These are phyloP conservation scores for Anthoptus insignis DNA, from an alignment of 2,888 invertebrate genomes.

Conservation along the genomic window DNA sequence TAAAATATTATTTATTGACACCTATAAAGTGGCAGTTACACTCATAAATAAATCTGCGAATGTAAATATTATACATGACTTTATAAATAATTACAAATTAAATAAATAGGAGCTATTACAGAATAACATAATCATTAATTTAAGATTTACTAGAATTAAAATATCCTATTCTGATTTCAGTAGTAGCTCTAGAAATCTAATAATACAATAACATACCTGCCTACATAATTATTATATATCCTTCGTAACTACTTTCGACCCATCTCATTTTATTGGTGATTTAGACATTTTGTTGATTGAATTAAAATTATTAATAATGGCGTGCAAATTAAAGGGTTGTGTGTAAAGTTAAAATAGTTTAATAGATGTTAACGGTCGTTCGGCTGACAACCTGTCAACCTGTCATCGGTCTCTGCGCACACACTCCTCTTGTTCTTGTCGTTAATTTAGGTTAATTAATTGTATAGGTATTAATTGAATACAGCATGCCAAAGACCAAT, in stretches of 20 bases:
- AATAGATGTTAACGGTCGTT: constrained; percentile 80
- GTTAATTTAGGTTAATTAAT: constrained; percentile 56
- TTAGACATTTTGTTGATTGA: constrained; percentile 67
- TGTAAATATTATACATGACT: constrained; percentile 83
- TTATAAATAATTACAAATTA: constrained; percentile 81
- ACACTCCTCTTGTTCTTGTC: constrained; percentile 58
- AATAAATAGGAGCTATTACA: constrained; percentile 81
- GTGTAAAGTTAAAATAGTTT: constrained; percentile 86
- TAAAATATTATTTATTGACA: constrained; percentile 34
- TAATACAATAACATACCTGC: constrained; percentile 56
- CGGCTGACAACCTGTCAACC: constrained; percentile 66
- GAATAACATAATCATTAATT: constrained; percentile 84
- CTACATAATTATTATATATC: constrained; percentile 59
- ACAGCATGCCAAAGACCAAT: constrained; percentile 84
- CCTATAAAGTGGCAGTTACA: constrained; percentile 75
- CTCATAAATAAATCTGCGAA: constrained; percentile 69
- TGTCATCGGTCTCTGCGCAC: constrained; percentile 59
- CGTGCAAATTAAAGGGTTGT: constrained; percentile 87
- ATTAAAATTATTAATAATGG: constrained; percentile 75
- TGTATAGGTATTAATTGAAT: constrained; percentile 66
- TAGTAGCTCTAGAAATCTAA: constrained; percentile 74
- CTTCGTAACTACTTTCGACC: constrained; percentile 68
- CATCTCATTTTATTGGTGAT: constrained; percentile 61
- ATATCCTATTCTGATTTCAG: constrained; percentile 80
- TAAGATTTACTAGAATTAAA: constrained; percentile 78